Evolutionary conservation across 2,888 invertebrate species (phyloP).

Genomic region (Apamea epomidion): DNA sequence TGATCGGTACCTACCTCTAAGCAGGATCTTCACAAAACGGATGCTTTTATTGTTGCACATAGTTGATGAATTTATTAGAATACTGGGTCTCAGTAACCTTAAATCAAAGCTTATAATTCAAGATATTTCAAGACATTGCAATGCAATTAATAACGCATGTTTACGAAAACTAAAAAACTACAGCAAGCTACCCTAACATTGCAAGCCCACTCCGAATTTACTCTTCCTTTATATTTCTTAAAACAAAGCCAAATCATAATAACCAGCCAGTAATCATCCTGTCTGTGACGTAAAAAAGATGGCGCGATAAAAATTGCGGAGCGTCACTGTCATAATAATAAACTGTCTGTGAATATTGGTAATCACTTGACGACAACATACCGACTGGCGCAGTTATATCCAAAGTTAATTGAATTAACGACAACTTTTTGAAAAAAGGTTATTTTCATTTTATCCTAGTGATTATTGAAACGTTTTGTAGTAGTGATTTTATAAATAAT

Average conservation of each 20-base stretch:
- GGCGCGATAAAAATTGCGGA: constrained; percentile 52
- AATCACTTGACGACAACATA: constrained; percentile 63
- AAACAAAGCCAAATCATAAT: not conserved
- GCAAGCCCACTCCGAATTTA: not conserved
- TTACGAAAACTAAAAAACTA: not conserved
- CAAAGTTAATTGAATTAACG: constrained; percentile 4
- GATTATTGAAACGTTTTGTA: not conserved
- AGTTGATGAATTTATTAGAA: not conserved
- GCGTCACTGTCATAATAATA: constrained; percentile 39
- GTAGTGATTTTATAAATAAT: not conserved
- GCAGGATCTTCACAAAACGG: not conserved
- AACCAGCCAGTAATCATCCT: constrained; percentile 1
- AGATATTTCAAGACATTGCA: not conserved
- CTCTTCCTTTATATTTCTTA: not conserved
- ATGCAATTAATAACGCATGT: not conserved
- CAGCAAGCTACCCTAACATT: not conserved
- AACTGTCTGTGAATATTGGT: constrained; percentile 45
- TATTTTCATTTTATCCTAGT: not conserved
- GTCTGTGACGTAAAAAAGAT: constrained; percentile 43
- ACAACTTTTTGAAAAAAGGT: not conserved
- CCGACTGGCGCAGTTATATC: constrained; percentile 32
- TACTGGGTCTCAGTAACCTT: not conserved
- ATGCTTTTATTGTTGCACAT: not conserved
- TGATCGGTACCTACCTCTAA: too few relatives aligned
- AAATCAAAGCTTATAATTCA: too few relatives aligned